Conservation (phyloP, 2,888 invertebrate genomes). For the Harmothoe impar region DNA sequence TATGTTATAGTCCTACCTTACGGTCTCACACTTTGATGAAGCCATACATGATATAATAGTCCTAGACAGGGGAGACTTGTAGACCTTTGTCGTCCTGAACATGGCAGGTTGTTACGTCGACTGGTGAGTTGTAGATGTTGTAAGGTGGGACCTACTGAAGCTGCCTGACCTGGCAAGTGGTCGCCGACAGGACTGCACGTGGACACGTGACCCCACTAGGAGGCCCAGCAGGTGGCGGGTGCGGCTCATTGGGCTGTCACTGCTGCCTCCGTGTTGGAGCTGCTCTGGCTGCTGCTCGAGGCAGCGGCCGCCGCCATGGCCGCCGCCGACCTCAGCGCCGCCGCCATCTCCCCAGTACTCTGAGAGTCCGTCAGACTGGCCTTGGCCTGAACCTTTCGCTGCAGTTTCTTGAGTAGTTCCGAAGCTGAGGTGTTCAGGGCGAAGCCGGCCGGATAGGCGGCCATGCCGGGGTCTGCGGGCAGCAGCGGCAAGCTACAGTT, state of each 20-base stretch:
- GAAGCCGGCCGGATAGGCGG: conserved; percentile 73
- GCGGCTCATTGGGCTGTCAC: conserved; percentile 35
- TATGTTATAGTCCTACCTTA: too few species aligned
- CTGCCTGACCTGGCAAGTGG: too few species aligned
- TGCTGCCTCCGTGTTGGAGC: background rate
- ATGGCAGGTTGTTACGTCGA: too few species aligned
- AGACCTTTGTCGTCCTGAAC: too few species aligned
- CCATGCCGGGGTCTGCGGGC: conserved; percentile 67
- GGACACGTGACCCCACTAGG: too few species aligned
- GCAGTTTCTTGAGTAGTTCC: conserved; percentile 81
- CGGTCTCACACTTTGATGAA: too few species aligned
- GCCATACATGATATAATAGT: too few species aligned
- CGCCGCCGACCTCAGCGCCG: conserved; percentile 32
- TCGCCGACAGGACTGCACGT: too few species aligned
- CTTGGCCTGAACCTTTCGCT: conserved; percentile 80
- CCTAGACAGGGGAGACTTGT: too few species aligned
- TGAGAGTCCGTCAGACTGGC: conserved; percentile 51
- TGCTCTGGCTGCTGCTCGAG: conserved; percentile 2
- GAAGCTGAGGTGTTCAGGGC: conserved; percentile 82
- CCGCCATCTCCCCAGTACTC: conserved; percentile 45
- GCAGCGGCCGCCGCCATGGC: conserved; percentile 3
- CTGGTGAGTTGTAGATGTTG: too few species aligned
- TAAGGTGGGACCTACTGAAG: too few species aligned
- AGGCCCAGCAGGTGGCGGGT: background rate
- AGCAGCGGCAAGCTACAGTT: conserved; percentile 66